Base-by-base conservation (phyloP, 1,140 invertebrate genomes). In the Ostrea denselamellosa region DNA sequence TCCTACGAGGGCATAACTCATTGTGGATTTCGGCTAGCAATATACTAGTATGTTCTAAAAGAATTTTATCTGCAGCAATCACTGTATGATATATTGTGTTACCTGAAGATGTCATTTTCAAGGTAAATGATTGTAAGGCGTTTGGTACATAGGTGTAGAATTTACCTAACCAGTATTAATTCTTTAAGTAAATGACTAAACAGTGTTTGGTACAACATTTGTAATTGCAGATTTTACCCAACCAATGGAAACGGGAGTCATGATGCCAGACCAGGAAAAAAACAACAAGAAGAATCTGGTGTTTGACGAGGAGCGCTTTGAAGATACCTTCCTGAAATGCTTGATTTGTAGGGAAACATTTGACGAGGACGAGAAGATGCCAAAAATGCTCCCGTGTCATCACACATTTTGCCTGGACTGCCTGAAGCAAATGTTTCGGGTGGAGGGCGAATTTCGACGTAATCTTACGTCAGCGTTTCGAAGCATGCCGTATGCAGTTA, bases 331-430 rank as follows among this genome's bases (percentile, higher is more conserved):
- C 77, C 90, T 95, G 4, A 93, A 92, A 86, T 95, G 94, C 90
- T 91, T 93, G 17, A 93, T 95, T 14, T 95, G 94, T 89, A 68
- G 93, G 53, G 94, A 95, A 86, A 88, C 85, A 12, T 95, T 93
- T 87, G 93, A 94, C 88, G 92, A 93, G 83, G 86, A 86, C 5
- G 93, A 93, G 77, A 93, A 93, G 81, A 81, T 91, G 7, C 94
- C 94, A 34, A 95, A 95, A 87, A 93, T 94, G 91, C 87, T 95
- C 10, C 93, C 93, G 19, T 95, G 94, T 84, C 94, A 95, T 84
- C 94, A 95, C 85, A 93, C 94, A 0, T 95, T 94, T 90, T 95
- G 94, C 85, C 92, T 96, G 65, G 93, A 95, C 19, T 97, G 97
- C 90, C 95, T 97, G 14, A 81, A 89, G 34, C 91, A 93, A 84